phyloP scores from a whole-genome alignment of 2,113 vertebrate species.

The Mormoops blainvillei region DNA sequence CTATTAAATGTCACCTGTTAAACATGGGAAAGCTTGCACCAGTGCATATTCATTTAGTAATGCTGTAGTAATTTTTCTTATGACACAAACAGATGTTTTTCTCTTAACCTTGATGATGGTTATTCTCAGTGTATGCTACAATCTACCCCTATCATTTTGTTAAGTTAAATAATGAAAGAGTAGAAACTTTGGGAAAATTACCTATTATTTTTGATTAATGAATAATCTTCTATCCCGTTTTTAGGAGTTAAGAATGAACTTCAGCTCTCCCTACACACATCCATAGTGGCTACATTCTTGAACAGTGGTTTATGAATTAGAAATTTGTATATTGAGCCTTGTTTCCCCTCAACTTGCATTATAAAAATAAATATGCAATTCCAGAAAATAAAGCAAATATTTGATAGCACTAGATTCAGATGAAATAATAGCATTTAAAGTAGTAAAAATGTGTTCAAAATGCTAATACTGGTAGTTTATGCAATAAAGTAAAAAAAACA shows the following conservation, averaged over 20 bases:
- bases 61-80: constrained; percentile 49
- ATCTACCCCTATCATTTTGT: constrained; percentile 23
- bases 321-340: constrained; percentile 21
- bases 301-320: constrained; percentile 11
- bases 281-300: neutral
- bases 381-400: constrained; percentile 21
- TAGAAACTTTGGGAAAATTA: constrained; percentile 43
- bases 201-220: constrained; percentile 37
- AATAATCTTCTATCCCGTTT: constrained; percentile 2
- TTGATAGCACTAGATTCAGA: constrained; percentile 7
- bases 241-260: constrained; percentile 13
- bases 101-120: constrained; percentile 54
- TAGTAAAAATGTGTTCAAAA: constrained; percentile 24
- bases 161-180: constrained; percentile 40
- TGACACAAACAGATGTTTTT: constrained; percentile 58
- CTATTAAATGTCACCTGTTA: constrained; percentile 70
- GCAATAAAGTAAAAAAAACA: neutral
- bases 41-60: constrained; percentile 65
- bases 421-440: constrained; percentile 9
- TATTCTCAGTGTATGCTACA: constrained; percentile 14
- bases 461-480: constrained; percentile 13
- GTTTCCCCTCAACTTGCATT: constrained; percentile 4
- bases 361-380: constrained; percentile 32
- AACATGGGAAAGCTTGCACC: constrained; percentile 44
- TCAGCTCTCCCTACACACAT: neutral